These are phyloP conservation scores for Trididemnum nubilum DNA, from an alignment of 23 tunicate genomes.

Conservation along the genomic window DNA sequence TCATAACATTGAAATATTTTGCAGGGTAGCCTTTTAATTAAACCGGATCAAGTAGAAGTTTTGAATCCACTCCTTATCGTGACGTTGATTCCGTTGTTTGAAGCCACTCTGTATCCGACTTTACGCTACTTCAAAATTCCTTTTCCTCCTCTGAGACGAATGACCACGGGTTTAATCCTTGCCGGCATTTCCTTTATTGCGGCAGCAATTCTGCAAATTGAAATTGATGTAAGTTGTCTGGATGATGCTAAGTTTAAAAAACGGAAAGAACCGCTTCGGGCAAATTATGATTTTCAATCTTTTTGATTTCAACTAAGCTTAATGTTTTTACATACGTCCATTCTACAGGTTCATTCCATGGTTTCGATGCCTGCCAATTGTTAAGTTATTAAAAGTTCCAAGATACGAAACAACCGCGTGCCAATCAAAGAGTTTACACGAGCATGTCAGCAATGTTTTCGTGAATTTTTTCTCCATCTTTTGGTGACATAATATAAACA, in stretches of 20 bases:
- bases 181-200: constrained; percentile 85
- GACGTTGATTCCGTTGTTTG: constrained; percentile 82
- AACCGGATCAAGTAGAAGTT: constrained; percentile 96
- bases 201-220: constrained; percentile 88
- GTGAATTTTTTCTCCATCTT: too few relatives aligned
- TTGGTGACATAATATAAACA: too few relatives aligned
- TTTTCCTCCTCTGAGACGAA: constrained; percentile 72
- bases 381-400: too few relatives aligned
- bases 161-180: constrained; percentile 81
- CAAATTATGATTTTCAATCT: neutral
- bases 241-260: too few relatives aligned
- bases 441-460: too few relatives aligned
- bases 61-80: constrained; percentile 90
- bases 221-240: constrained; percentile 75
- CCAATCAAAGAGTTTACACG: too few relatives aligned
- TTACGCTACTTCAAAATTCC: constrained; percentile 74
- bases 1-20: too few relatives aligned
- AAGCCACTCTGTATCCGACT: constrained; percentile 79
- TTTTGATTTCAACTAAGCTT: neutral
- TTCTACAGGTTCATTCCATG: too few relatives aligned
- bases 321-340: neutral
- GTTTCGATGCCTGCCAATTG: too few relatives aligned
- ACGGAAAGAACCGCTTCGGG: too few relatives aligned
- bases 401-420: too few relatives aligned
- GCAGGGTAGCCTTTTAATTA: constrained; percentile 64